Conservation (phyloP, 1,140 invertebrate species). For the Melanaphis sacchari region DNA sequence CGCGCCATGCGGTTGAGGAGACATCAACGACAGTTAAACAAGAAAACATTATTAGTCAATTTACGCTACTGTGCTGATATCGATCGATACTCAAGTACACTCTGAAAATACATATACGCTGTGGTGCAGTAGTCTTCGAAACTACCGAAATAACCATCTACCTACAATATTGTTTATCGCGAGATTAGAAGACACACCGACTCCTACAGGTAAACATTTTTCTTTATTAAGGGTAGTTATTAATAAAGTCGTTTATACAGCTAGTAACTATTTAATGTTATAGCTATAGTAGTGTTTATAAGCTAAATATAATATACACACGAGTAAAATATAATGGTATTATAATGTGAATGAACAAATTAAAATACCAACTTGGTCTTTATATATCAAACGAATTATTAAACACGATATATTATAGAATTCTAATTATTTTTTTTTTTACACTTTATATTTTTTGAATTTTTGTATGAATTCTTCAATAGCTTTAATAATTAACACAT, state of each 20-base stretch:
- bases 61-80: not conserved
- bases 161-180: not conserved
- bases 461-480: not conserved
- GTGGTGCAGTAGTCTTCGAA: not conserved
- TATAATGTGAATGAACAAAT: not conserved
- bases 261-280: not conserved
- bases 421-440: not conserved
- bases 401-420: not conserved
- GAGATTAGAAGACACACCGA: not conserved
- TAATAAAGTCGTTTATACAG: not conserved
- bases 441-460: not conserved
- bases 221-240: not conserved
- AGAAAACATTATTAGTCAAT: not conserved
- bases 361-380: not conserved
- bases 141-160: not conserved
- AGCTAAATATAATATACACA: not conserved
- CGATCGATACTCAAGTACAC: not conserved
- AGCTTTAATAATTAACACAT: not conserved
- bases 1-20: conserved; percentile 45
- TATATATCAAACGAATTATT: not conserved
- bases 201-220: conserved; percentile 10
- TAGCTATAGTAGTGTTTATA: not conserved
- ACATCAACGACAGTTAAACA: conserved; percentile 24
- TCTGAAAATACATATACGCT: not conserved
- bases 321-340: not conserved